Percentiles rank a stretch among this genome's conserved stretches.
These are phyloP conservation scores for Acrocephalus arundinaceus DNA, from an alignment of 2,113 vertebrate species.

Conservation along the genomic window DNA sequence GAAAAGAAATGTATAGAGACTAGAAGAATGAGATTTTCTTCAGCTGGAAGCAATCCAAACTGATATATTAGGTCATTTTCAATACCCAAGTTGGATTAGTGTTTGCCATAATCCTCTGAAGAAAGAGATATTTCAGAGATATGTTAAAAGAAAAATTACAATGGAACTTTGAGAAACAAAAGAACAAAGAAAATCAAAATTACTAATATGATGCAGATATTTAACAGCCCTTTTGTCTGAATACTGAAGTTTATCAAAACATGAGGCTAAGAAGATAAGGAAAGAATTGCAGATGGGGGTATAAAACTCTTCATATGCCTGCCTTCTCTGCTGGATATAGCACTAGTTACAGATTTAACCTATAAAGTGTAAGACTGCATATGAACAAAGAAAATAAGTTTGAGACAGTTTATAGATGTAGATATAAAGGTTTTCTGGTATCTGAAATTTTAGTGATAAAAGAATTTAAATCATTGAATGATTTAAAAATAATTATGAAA, in stretches of 20 bases:
- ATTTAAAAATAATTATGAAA: background rate
- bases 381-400: background rate
- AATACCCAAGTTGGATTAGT: background rate
- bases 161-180: background rate
- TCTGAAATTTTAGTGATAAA: background rate
- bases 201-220: slow-evolving; percentile 2
- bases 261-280: background rate
- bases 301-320: background rate
- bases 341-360: background rate
- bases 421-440: background rate
- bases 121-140: slow-evolving; percentile 55
- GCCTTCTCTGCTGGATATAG: background rate
- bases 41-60: slow-evolving; percentile 40
- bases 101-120: slow-evolving; percentile 19
- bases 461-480: background rate
- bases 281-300: background rate
- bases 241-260: background rate
- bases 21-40: slow-evolving; percentile 32
- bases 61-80: slow-evolving; percentile 55
- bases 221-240: slow-evolving; percentile 12
- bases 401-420: background rate
- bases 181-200: slow-evolving; percentile 40
- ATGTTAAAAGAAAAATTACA: slow-evolving; percentile 28
- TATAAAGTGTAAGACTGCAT: background rate
- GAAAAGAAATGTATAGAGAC: slow-evolving; percentile 7